A percentile compares a stretch with the other conserved stretches of the same genome.
These are phyloP conservation scores for Heliocidaris erythrogramma DNA, from an alignment of 35 echinoderm and acorn worm genomes.

Conservation along the genomic window DNA sequence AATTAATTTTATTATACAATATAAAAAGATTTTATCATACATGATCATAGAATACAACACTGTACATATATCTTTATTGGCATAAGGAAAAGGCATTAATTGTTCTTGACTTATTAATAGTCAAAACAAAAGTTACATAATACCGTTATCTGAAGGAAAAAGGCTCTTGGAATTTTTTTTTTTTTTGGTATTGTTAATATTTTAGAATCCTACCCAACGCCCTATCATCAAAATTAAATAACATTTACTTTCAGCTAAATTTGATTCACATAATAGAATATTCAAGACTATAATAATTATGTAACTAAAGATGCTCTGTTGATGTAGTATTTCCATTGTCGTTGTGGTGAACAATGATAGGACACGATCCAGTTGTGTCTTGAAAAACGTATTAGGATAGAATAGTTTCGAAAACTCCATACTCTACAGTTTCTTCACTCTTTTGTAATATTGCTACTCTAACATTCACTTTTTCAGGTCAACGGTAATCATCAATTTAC, in stretches of 20 bases:
- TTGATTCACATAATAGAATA: not conserved
- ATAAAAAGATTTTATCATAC: slow-evolving; percentile 42
- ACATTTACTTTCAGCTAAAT: not conserved
- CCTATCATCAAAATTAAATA: not conserved
- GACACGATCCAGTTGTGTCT: not conserved
- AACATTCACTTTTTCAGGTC: too few relatives aligned
- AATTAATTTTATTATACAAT: slow-evolving; percentile 41
- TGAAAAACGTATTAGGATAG: not conserved
- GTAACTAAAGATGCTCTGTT: not conserved
- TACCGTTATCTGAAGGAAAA: not conserved
- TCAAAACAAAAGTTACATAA: not conserved
- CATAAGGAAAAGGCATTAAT: slow-evolving; percentile 4
- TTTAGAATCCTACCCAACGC: not conserved
- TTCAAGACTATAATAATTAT: not conserved
- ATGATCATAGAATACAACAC: slow-evolving; percentile 19
- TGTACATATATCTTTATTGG: slow-evolving; percentile 12
- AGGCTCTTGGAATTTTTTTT: not conserved
- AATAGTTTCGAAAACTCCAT: not conserved
- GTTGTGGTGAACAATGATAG: too few relatives aligned
- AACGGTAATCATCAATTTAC: too few relatives aligned
- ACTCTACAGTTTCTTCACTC: too few relatives aligned
- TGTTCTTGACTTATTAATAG: not conserved
- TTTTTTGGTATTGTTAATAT: not conserved
- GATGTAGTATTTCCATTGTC: too few relatives aligned
- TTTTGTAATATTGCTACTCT: too few relatives aligned